These are phyloP conservation scores for Hydropsyche betteni DNA, from an alignment of 2,888 invertebrate genomes.

Conservation along the genomic window DNA sequence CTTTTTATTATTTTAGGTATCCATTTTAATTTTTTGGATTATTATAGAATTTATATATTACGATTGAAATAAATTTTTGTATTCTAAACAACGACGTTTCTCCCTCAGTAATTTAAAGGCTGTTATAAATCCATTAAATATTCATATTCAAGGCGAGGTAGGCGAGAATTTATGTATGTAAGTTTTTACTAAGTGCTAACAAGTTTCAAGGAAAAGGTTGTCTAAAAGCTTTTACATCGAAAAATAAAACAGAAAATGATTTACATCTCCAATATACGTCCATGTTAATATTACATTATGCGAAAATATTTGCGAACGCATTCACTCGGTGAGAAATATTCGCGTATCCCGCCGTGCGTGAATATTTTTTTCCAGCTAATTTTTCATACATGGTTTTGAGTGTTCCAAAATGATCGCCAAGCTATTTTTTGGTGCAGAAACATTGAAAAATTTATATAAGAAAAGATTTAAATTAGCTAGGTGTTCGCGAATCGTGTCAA, in stretches of 20 bases:
- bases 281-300: conserved; percentile 20
- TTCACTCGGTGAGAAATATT: background rate
- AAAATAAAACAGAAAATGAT: conserved; percentile 27
- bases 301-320: background rate
- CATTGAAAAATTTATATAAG: background rate
- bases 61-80: no score
- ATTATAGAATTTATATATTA: no score
- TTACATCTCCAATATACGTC: conserved; percentile 3
- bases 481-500: background rate
- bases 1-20: no score
- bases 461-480: conserved; percentile 5
- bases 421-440: no score
- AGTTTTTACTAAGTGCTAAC: conserved; percentile 33
- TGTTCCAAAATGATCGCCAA: no score
- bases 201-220: conserved; percentile 32
- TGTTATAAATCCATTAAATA: conserved; percentile 33
- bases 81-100: conserved; percentile 18
- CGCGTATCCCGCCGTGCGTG: background rate
- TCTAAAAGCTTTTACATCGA: conserved; percentile 32
- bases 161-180: conserved; percentile 31
- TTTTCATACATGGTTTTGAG: no score
- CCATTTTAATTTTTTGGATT: no score
- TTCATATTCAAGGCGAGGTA: conserved; percentile 28
- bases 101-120: conserved; percentile 19
- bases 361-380: no score